phyloP scores from a whole-genome alignment of 2,888 invertebrate genomes.

The Mythimna impura region DNA sequence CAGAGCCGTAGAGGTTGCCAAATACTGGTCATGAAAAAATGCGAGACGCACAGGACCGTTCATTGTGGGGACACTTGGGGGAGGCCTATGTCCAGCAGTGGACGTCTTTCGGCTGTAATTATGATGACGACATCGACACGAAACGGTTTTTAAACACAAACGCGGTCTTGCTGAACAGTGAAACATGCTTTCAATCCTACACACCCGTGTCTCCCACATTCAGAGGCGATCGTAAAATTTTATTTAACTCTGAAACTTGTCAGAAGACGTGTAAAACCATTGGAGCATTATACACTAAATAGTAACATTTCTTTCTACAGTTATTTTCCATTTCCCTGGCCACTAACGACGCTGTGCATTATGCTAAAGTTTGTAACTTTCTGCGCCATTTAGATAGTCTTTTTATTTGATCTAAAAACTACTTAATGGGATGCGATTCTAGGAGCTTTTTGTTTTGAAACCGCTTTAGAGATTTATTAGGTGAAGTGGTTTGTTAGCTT shows the following conservation, averaged over 20 bases:
- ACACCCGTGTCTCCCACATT: slow-evolving; percentile 50
- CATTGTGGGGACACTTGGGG: no score
- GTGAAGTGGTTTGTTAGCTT: neutral
- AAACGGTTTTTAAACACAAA: neutral
- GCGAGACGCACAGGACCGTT: no score
- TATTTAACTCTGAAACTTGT: slow-evolving; percentile 77
- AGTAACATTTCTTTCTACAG: slow-evolving; percentile 66
- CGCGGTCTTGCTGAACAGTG: neutral
- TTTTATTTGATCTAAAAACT: slow-evolving; percentile 22
- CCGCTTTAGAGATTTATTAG: slow-evolving; percentile 2
- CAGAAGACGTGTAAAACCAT: slow-evolving; percentile 71
- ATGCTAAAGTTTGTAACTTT: slow-evolving; percentile 43
- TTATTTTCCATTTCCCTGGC: slow-evolving; percentile 70
- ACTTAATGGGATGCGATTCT: slow-evolving; percentile 1
- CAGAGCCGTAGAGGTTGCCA: no score
- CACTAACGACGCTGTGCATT: slow-evolving; percentile 45
- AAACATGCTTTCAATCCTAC: slow-evolving; percentile 18
- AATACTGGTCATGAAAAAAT: no score
- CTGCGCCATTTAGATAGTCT: slow-evolving; percentile 27
- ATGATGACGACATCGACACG: no score
- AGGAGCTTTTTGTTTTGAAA: slow-evolving; percentile 14
- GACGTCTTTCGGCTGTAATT: no score
- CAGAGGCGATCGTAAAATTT: slow-evolving; percentile 72
- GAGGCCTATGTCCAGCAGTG: no score
- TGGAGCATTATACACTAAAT: slow-evolving; percentile 62